A percentile compares a stretch with the other conserved stretches of the same genome.
Conservation (phyloP, 2,113 vertebrate genomes). For the Pithys albifrons region DNA sequence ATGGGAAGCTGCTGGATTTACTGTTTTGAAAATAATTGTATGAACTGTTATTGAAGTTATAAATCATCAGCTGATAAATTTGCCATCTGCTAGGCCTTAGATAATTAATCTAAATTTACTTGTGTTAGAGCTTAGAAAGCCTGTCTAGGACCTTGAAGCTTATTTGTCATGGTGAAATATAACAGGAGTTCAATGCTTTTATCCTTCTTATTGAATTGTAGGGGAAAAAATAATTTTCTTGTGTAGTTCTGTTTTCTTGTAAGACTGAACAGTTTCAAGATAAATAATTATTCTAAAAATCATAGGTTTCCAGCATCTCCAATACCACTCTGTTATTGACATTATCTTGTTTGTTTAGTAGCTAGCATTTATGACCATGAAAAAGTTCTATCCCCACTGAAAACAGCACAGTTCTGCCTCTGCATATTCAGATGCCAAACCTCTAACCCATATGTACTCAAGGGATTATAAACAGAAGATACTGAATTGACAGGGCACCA, state of each 20-base stretch:
- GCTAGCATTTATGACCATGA: not conserved
- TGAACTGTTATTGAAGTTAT: not conserved
- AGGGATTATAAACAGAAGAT: not conserved
- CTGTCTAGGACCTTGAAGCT: not conserved
- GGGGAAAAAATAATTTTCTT: not conserved
- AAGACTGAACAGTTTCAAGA: not conserved
- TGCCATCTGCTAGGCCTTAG: not conserved
- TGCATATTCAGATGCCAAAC: not conserved
- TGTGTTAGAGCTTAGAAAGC: not conserved
- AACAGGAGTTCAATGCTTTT: not conserved
- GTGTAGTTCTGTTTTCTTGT: not conserved
- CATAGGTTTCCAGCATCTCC: not conserved
- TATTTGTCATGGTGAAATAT: not conserved
- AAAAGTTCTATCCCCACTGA: not conserved
- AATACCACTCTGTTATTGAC: not conserved
- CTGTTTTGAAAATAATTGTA: not conserved
- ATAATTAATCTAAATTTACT: slow-evolving; percentile 2
- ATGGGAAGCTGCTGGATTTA: not conserved
- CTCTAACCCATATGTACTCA: not conserved
- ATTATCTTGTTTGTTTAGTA: not conserved
- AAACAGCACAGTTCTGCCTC: not conserved
- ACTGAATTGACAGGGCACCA: not conserved
- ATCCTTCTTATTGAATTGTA: not conserved
- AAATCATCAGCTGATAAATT: not conserved
- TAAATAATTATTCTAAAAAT: not conserved